phyloP scores from a whole-genome alignment of 2,113 vertebrate species.

The Chrysochloris asiatica region DNA sequence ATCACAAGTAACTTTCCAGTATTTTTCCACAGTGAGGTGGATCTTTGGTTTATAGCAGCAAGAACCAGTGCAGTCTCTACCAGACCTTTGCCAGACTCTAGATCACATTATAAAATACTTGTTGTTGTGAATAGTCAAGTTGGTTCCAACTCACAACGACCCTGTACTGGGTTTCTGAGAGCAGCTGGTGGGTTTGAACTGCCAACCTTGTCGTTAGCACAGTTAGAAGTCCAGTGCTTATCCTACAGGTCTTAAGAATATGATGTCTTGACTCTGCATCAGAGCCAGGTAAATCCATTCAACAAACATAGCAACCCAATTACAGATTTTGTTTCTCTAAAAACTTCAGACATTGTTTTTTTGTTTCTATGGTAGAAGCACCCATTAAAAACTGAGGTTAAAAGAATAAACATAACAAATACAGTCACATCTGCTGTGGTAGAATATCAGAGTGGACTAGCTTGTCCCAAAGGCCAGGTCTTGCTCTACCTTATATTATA shows the following conservation, averaged over 20 bases:
- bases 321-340: constrained; percentile 17
- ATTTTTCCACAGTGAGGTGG: constrained; percentile 12
- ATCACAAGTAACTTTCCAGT: constrained; percentile 15
- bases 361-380: constrained; percentile 9
- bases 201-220: no score
- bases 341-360: not conserved
- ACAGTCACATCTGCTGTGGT: not conserved
- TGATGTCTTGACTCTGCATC: not conserved
- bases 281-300: not conserved
- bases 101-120: not conserved
- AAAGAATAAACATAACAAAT: not conserved
- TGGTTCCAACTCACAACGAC: no score
- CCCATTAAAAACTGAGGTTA: not conserved
- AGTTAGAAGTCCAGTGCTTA: no score
- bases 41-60: constrained; percentile 9
- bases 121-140: no score
- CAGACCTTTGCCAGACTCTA: not conserved
- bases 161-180: no score
- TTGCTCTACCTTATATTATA: not conserved
- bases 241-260: not conserved
- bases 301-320: constrained; percentile 15
- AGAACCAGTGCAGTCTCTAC: not conserved
- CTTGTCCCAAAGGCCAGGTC: not conserved
- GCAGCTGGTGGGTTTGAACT: no score
- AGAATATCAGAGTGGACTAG: not conserved